Evolutionary conservation across 2,888 invertebrate species (phyloP).

Genomic region (Vesta saturnalis): DNA sequence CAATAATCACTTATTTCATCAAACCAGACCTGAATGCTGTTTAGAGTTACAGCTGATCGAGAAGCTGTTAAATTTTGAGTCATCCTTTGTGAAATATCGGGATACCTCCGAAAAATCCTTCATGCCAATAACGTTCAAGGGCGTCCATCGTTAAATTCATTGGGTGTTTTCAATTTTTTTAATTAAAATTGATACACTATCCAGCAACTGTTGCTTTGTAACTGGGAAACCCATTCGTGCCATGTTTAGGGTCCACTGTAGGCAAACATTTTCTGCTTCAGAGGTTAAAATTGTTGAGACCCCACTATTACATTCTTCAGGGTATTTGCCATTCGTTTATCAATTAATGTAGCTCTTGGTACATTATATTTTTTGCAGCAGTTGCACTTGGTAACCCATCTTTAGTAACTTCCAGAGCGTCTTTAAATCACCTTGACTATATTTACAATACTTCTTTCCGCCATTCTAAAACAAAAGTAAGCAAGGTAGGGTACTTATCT

Average conservation of each 20-base stretch:
- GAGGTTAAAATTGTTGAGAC: slow-evolving; percentile 17
- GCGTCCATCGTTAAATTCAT: no score
- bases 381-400: not conserved
- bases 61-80: slow-evolving; percentile 47
- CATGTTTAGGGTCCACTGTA: slow-evolving; percentile 22
- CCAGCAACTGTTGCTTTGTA: slow-evolving; percentile 25
- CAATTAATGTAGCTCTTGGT: slow-evolving; percentile 12
- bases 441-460: no score
- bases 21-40: slow-evolving; percentile 48
- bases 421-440: no score
- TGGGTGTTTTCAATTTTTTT: no score
- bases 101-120: slow-evolving; percentile 21
- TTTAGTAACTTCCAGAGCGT: not conserved
- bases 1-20: slow-evolving; percentile 47
- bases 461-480: no score
- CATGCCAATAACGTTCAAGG: no score
- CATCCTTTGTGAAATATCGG: slow-evolving; percentile 46
- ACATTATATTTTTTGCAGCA: not conserved
- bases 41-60: slow-evolving; percentile 49
- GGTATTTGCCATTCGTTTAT: not conserved
- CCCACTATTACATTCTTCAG: slow-evolving; percentile 22
- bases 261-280: slow-evolving; percentile 16
- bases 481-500: no score
- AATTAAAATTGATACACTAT: no score
- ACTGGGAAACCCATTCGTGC: slow-evolving; percentile 22